Evolutionary conservation across 1,140 invertebrate species (phyloP).

Genomic region (Drosophila eugracilis): DNA sequence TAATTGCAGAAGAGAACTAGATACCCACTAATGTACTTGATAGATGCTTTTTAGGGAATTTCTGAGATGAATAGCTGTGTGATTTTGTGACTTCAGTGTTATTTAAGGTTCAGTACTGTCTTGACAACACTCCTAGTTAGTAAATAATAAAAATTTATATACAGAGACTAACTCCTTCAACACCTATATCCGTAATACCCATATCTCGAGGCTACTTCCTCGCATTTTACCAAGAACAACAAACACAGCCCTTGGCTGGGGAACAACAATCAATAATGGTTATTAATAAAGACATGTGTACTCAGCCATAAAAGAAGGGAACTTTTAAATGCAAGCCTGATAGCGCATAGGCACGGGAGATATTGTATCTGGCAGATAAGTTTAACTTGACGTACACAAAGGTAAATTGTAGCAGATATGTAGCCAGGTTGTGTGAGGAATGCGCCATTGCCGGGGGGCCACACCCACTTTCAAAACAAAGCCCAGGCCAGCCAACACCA

Average conservation of each 20-base stretch:
- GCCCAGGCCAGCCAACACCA: background rate
- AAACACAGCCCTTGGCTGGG: conserved; percentile 26
- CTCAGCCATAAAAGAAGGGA: conserved; percentile 56
- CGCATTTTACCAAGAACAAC: conserved; percentile 37
- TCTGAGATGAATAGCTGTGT: too few relatives aligned
- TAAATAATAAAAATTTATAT: too few relatives aligned
- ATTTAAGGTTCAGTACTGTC: too few relatives aligned
- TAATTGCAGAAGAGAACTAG: too few relatives aligned
- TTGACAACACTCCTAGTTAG: too few relatives aligned
- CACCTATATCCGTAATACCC: background rate
- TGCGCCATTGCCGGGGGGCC: conserved; percentile 57
- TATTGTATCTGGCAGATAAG: conserved; percentile 59
- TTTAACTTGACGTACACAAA: conserved; percentile 51
- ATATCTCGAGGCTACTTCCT: conserved; percentile 24
- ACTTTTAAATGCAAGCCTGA: conserved; percentile 66
- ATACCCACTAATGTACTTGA: too few relatives aligned
- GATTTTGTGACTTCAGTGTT: too few relatives aligned
- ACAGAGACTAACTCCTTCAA: background rate
- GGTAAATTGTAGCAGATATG: conserved; percentile 43
- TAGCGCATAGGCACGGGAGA: conserved; percentile 37
- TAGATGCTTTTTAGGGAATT: too few relatives aligned
- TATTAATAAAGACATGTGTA: conserved; percentile 81
- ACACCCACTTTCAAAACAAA: conserved; percentile 73
- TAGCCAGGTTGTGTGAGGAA: conserved; percentile 51
- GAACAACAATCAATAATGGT: conserved; percentile 62